Percentiles rank a stretch among this genome's conserved stretches.
These are phyloP conservation scores for Austrofundulus limnaeus DNA, from an alignment of 2,113 vertebrate species.

Conservation along the genomic window DNA sequence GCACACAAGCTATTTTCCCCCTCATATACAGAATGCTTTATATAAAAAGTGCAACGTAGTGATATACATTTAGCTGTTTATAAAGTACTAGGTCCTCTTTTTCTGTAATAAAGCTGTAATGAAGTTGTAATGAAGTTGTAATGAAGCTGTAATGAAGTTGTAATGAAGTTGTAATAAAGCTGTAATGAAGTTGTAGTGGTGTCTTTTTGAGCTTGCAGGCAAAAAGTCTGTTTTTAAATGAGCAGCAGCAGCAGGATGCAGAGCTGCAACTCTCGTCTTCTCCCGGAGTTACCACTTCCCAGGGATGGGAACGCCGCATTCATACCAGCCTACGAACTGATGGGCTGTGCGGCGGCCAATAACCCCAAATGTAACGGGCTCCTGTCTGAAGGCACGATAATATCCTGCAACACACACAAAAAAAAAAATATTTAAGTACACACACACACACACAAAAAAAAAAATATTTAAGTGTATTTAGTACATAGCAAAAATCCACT, in stretches of 20 bases:
- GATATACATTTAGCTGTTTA: slow-evolving; percentile 72
- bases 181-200: slow-evolving; percentile 61
- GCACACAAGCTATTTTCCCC: slow-evolving; percentile 73
- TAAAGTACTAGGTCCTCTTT: slow-evolving; percentile 79
- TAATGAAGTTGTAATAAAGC: slow-evolving; percentile 58
- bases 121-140: slow-evolving; percentile 67
- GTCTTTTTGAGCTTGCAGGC: slow-evolving; percentile 63
- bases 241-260: slow-evolving; percentile 48
- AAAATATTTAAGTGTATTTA: too few relatives aligned
- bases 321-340: slow-evolving; percentile 96
- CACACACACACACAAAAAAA: slow-evolving; percentile 6
- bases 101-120: slow-evolving; percentile 57
- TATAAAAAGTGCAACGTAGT: slow-evolving; percentile 77
- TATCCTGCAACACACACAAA: slow-evolving; percentile 83
- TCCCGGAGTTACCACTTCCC: slow-evolving; percentile 89
- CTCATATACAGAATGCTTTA: slow-evolving; percentile 83
- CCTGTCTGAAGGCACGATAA: slow-evolving; percentile 92
- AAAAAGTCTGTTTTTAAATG: slow-evolving; percentile 68
- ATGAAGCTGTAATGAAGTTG: slow-evolving; percentile 57
- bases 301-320: slow-evolving; percentile 95
- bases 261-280: slow-evolving; percentile 35
- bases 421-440: not conserved
- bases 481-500: too few relatives aligned
- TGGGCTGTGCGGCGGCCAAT: slow-evolving; percentile 89
- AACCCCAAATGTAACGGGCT: slow-evolving; percentile 90